Evolutionary conservation across 2,888 invertebrate genomes (phyloP), one percentile per base, ranked within the genome.

Genomic region (Minunthozetes semirufus): DNA sequence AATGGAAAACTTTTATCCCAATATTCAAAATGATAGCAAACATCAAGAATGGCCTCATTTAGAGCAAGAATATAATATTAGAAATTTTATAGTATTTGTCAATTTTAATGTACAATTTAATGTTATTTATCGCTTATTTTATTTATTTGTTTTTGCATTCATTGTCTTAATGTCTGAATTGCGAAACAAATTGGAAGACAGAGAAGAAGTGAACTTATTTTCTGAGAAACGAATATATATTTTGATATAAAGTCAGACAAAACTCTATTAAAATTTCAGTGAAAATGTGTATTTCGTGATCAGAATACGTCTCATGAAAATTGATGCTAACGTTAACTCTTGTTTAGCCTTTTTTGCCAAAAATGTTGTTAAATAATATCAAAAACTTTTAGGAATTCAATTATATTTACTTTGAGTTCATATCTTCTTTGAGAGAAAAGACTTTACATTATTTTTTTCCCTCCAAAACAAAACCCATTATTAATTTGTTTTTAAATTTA

Each of bases 81-180:
- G 11, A 42, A 42, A 11, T 42, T 42, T 42, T 42, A 63, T 63
- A 33, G 59, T 63, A 63, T 63, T 63, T 63, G 63, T 63, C 63
- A n/a, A 63, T 63, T 63, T 63, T 63, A 33, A 63, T 63, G 63
- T 38, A 19, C 63, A 63, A 15, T 63, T 63, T 38, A 63, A 29
- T 63, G 33, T 63, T 63, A 63, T 63, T 63, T 63, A 63, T 63
- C 19, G 38, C 63, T 63, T 33, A 63, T 33, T 63, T 63, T 63
- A 59, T 59, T 59, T 63, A 27, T 63, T 63, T 63, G 13, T 33
- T 63, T 63, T 53, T 53, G 53, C 19, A 63, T 38, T 33, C 19
- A 63, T 38, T 33, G 33, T 63, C 19, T 19, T 63, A 9, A 9
- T 63, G 17, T 38, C 8, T 63, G 2, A 63, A 63, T 33, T 27